phyloP scores from a whole-genome alignment of 2,888 invertebrate species.

The Tenthredo distinguenda region DNA sequence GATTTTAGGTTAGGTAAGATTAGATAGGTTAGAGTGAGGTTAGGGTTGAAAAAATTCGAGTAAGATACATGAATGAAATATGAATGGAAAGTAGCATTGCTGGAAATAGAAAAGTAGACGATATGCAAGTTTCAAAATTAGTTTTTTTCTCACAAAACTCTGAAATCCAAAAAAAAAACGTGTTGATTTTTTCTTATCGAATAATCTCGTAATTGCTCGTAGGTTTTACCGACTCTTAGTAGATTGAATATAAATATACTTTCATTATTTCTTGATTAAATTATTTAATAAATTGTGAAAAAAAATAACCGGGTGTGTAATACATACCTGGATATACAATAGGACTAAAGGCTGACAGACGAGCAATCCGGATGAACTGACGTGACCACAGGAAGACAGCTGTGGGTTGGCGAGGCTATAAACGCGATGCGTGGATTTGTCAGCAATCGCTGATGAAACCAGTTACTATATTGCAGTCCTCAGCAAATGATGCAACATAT shows the following conservation, averaged over 20 bases:
- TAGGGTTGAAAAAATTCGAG: background rate
- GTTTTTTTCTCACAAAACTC: background rate
- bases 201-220: background rate
- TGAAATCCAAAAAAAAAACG: background rate
- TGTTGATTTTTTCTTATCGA: background rate
- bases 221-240: background rate
- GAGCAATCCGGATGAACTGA: background rate
- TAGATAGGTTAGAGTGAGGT: background rate
- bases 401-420: background rate
- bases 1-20: background rate
- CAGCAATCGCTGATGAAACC: constrained; percentile 2
- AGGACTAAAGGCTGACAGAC: background rate
- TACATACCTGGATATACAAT: background rate
- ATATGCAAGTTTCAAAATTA: background rate
- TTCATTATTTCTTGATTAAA: background rate
- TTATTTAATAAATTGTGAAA: background rate
- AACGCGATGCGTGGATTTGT: background rate
- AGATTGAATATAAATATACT: background rate
- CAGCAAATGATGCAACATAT: background rate
- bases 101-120: background rate
- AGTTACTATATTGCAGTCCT: background rate
- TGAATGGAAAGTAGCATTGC: background rate
- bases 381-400: background rate
- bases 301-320: background rate
- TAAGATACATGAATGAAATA: background rate